Conservation (phyloP, 2,797 vertebrate species). For the Mormyrops attenuatus region DNA sequence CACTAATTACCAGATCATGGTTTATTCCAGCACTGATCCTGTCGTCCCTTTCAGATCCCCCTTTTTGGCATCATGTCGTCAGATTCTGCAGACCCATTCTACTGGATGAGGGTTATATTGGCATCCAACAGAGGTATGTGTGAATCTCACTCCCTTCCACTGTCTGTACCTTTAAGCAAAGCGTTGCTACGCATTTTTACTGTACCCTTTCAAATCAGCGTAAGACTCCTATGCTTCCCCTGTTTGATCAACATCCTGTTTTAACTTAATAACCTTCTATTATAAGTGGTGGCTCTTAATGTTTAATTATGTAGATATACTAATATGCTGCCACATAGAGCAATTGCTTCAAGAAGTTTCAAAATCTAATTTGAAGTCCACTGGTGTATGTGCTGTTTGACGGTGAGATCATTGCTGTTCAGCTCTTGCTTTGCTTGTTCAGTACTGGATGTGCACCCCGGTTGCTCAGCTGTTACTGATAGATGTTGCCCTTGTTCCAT, state of each 20-base stretch:
- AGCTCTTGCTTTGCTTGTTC: neutral
- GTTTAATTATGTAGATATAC: neutral
- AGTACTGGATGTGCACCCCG: neutral
- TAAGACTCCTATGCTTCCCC: neutral
- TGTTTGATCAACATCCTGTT: neutral
- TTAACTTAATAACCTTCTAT: neutral
- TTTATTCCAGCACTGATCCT: neutral
- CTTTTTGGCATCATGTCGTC: slow-evolving; percentile 78
- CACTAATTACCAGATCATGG: neutral
- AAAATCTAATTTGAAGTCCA: neutral
- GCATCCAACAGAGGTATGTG: slow-evolving; percentile 90
- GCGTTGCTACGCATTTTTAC: neutral
- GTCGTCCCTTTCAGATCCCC: slow-evolving; percentile 57
- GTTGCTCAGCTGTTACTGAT: neutral
- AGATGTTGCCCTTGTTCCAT: neutral
- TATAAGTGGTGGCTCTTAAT: neutral
- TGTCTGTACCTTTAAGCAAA: neutral
- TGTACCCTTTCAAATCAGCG: neutral
- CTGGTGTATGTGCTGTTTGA: neutral
- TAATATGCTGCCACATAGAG: neutral
- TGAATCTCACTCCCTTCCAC: neutral
- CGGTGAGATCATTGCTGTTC: neutral
- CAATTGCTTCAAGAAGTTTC: neutral
- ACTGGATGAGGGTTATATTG: slow-evolving; percentile 77
- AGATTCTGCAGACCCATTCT: slow-evolving; percentile 76